Conservation (phyloP, 2,888 invertebrate species). For the Crepidodera aurea region DNA sequence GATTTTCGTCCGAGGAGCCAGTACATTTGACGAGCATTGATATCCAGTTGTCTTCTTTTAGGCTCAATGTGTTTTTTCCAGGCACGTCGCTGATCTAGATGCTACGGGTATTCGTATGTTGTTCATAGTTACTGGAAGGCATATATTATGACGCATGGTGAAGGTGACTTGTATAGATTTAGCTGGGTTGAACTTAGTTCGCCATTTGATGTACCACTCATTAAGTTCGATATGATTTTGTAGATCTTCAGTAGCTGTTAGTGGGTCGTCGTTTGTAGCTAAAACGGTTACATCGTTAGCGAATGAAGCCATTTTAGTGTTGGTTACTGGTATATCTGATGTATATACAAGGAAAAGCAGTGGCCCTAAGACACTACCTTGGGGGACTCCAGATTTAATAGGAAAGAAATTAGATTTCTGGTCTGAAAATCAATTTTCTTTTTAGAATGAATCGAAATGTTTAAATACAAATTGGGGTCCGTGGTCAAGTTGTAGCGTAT, state of each 20-base stretch:
- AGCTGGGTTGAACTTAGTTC: conserved; percentile 3
- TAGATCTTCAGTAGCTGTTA: too few species aligned
- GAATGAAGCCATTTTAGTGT: neutral
- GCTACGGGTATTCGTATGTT: neutral
- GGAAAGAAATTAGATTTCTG: neutral
- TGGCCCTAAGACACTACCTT: too few species aligned
- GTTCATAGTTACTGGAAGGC: conserved; percentile 2
- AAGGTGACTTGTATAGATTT: conserved; percentile 14
- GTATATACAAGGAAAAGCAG: neutral
- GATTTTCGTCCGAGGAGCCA: conserved; percentile 9
- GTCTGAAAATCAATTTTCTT: neutral
- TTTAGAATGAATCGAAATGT: conserved; percentile 59
- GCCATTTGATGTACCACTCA: neutral
- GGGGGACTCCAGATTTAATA: neutral
- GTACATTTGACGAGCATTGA: neutral
- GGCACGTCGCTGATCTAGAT: neutral
- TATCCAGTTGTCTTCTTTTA: neutral
- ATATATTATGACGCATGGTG: neutral
- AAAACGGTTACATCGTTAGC: neutral
- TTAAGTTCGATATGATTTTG: too few species aligned
- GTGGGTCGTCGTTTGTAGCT: neutral
- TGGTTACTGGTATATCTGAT: neutral
- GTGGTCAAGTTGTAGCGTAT: conserved; percentile 79
- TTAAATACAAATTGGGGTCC: conserved; percentile 74
- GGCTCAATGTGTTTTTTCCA: conserved; percentile 8